These are phyloP conservation scores for Lamprologus lemairii DNA, from an alignment of 2,113 vertebrate species.

Conservation along the genomic window DNA sequence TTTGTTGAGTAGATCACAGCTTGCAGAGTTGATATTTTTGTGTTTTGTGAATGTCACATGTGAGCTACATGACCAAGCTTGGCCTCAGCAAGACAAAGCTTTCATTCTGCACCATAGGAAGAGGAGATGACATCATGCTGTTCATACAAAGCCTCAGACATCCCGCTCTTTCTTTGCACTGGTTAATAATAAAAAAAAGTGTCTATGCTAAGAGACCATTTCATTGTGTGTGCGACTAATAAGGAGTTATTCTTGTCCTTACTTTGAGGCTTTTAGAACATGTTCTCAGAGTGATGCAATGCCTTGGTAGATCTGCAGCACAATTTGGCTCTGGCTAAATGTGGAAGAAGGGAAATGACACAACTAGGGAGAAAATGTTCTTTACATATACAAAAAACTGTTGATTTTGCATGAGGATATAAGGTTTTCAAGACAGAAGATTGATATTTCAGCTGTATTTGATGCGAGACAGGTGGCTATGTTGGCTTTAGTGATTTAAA, in stretches of 20 bases:
- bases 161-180: conserved; percentile 41
- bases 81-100: conserved; percentile 61
- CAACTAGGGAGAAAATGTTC: not conserved
- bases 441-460: not conserved
- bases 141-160: conserved; percentile 55
- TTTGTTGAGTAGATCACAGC: not conserved
- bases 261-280: not conserved
- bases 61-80: conserved; percentile 35
- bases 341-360: not conserved
- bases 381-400: not conserved
- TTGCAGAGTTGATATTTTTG: conserved; percentile 20
- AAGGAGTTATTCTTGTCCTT: not conserved
- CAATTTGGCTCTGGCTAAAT: not conserved
- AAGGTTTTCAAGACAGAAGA: not conserved
- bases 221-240: conserved; percentile 34
- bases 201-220: not conserved
- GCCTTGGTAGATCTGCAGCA: not conserved
- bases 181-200: conserved; percentile 2
- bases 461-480: not conserved
- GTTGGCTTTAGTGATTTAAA: not conserved
- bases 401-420: not conserved
- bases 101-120: conserved; percentile 70
- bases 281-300: not conserved
- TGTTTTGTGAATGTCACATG: conserved; percentile 59
- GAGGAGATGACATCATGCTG: conserved; percentile 69